A percentile compares a stretch with the other conserved stretches of the same genome.
Evolutionary conservation across 2,888 invertebrate species (phyloP).

Genomic region (Epinotia bilunana): DNA sequence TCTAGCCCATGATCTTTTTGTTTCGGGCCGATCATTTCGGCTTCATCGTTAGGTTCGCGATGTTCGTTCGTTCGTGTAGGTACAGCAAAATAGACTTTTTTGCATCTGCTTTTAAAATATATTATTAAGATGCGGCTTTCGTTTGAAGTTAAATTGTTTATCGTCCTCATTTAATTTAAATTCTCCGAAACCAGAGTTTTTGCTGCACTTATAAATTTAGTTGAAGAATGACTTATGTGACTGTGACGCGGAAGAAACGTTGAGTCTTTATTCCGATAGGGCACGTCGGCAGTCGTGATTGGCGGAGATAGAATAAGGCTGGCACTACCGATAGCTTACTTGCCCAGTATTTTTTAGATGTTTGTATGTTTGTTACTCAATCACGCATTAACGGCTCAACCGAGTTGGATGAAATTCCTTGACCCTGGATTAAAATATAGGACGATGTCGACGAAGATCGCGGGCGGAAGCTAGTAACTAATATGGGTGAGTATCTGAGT

Average conservation of each 20-base stretch:
- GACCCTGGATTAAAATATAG: too few relatives aligned
- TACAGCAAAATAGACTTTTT: constrained; percentile 21
- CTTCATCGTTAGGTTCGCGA: too few relatives aligned
- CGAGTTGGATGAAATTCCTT: too few relatives aligned
- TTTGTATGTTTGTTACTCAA: too few relatives aligned
- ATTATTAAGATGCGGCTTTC: constrained; percentile 43
- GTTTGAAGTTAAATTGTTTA: constrained; percentile 51
- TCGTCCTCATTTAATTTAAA: constrained; percentile 62
- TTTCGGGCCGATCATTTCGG: constrained; percentile 7
- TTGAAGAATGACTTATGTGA: constrained; percentile 16
- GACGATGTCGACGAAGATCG: too few relatives aligned
- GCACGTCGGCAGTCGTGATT: constrained; percentile 6
- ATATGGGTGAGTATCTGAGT: too few relatives aligned
- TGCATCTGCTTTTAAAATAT: constrained; percentile 12
- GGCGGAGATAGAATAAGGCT: constrained; percentile 10
- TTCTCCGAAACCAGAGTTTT: constrained; percentile 56
- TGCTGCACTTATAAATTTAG: constrained; percentile 54
- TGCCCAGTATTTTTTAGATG: neutral
- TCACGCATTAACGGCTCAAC: too few relatives aligned
- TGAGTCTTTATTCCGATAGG: neutral
- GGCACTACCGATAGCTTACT: neutral
- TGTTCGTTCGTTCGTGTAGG: too few relatives aligned
- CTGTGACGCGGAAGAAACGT: neutral
- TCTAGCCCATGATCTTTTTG: constrained; percentile 21
- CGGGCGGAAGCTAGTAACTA: too few relatives aligned